These are phyloP conservation scores for Coranthus polyacanthus DNA, from an alignment of 2,797 vertebrate species.

Conservation along the genomic window DNA sequence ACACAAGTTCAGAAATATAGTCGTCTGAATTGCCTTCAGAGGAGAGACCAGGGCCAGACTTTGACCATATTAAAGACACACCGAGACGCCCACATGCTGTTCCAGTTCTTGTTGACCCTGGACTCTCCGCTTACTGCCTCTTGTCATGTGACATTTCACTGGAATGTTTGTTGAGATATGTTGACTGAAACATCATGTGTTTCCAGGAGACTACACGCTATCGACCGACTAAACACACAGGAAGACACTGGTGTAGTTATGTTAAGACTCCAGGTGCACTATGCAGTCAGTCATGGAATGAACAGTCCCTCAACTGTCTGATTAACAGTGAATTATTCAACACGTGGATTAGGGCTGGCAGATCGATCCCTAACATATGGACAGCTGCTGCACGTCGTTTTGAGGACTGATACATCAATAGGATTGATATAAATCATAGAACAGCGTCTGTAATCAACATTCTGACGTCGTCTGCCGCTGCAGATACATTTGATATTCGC, in stretches of 20 bases:
- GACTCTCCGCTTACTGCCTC: slow-evolving; percentile 38
- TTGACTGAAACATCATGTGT: slow-evolving; percentile 27
- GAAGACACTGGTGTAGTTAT: slow-evolving; percentile 2
- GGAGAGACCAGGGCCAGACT: slow-evolving; percentile 30
- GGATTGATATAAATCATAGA: no score
- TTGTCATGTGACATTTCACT: slow-evolving; percentile 52
- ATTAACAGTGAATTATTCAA: no score
- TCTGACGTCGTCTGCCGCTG: no score
- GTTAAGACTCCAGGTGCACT: not conserved
- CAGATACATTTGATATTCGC: no score
- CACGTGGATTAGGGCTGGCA: no score
- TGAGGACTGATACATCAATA: no score
- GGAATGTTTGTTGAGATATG: slow-evolving; percentile 58
- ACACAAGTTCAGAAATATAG: slow-evolving; percentile 1
- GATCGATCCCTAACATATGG: no score
- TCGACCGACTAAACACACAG: slow-evolving; percentile 24
- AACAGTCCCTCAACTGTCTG: no score
- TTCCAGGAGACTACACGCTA: slow-evolving; percentile 42
- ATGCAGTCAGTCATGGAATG: not conserved
- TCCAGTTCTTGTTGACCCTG: slow-evolving; percentile 46
- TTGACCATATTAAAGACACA: slow-evolving; percentile 52
- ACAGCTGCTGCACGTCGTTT: no score
- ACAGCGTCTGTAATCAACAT: no score
- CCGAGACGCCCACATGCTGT: slow-evolving; percentile 23
- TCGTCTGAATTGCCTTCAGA: slow-evolving; percentile 4